phyloP scores from a whole-genome alignment of 2,888 invertebrate genomes.

The Ectropis crepuscularia region DNA sequence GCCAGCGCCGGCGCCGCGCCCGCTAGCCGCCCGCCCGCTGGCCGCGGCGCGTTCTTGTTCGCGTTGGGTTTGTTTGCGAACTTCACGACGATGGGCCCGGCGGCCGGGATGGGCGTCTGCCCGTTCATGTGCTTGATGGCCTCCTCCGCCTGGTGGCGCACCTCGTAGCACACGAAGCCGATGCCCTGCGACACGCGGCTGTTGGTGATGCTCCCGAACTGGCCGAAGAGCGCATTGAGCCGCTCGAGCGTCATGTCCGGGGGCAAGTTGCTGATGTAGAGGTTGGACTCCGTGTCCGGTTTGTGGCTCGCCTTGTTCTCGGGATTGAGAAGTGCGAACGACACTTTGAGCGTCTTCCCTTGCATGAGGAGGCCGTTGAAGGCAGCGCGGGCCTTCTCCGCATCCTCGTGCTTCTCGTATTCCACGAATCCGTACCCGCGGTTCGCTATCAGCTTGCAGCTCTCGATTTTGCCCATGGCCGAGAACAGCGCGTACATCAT shows the following conservation, averaged over 20 bases:
- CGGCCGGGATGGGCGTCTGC: constrained; percentile 72
- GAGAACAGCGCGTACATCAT: constrained; percentile 84
- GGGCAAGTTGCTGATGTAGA: constrained; percentile 82
- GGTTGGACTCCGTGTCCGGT: constrained; percentile 81
- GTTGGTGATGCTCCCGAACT: constrained; percentile 78
- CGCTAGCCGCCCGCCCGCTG: constrained; percentile 65
- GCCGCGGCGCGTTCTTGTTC: constrained; percentile 74
- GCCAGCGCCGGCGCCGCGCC: constrained; percentile 65
- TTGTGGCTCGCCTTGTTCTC: constrained; percentile 81
- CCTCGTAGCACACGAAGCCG: constrained; percentile 81
- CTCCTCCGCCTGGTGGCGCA: constrained; percentile 76
- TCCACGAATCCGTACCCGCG: constrained; percentile 82
- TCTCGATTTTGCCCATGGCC: constrained; percentile 82
- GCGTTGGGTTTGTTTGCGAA: constrained; percentile 80
- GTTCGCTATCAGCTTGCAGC: constrained; percentile 81
- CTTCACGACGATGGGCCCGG: constrained; percentile 78
- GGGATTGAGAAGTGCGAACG: constrained; percentile 81
- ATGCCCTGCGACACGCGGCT: constrained; percentile 82
- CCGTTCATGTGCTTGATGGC: constrained; percentile 79
- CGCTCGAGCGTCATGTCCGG: constrained; percentile 82
- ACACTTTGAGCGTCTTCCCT: constrained; percentile 82
- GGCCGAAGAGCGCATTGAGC: constrained; percentile 73
- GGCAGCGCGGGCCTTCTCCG: constrained; percentile 81
- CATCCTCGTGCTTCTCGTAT: constrained; percentile 82
- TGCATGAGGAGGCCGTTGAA: constrained; percentile 83